A percentile compares a stretch with the other conserved stretches of the same genome.
phyloP scores from a whole-genome alignment of 2,797 vertebrate species.

The Enteromius paludinosus region DNA sequence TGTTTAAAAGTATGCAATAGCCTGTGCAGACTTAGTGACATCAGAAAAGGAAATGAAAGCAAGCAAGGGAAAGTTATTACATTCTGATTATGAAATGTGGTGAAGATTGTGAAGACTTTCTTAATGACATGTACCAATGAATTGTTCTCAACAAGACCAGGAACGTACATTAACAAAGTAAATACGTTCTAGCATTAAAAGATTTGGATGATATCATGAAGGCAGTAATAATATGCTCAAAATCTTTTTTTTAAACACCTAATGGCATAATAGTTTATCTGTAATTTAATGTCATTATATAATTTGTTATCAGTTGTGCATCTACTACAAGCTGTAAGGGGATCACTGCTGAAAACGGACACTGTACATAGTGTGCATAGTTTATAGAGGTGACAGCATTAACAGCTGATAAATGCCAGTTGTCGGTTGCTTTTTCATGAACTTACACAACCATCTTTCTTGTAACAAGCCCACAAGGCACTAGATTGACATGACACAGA shows the following conservation, averaged over 20 bases:
- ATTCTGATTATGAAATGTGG: neutral
- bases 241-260: constrained; percentile 15
- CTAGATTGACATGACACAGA: constrained; percentile 5
- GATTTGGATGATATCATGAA: neutral
- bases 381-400: constrained; percentile 15
- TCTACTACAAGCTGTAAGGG: constrained; percentile 51
- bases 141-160: neutral
- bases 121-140: neutral
- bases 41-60: neutral
- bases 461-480: neutral
- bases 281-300: constrained; percentile 51
- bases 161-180: neutral
- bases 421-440: neutral
- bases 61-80: neutral
- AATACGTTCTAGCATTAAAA: neutral
- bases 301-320: constrained; percentile 41
- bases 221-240: constrained; percentile 19
- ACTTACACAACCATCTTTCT: neutral
- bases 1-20: neutral
- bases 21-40: neutral
- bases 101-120: neutral
- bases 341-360: constrained; percentile 48
- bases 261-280: constrained; percentile 30
- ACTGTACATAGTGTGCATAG: constrained; percentile 10
- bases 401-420: constrained; percentile 5